Percentiles rank a stretch among this genome's conserved stretches.
Evolutionary conservation across 1,140 invertebrate genomes (phyloP).

Genomic region (Lucilia cuprina): DNA sequence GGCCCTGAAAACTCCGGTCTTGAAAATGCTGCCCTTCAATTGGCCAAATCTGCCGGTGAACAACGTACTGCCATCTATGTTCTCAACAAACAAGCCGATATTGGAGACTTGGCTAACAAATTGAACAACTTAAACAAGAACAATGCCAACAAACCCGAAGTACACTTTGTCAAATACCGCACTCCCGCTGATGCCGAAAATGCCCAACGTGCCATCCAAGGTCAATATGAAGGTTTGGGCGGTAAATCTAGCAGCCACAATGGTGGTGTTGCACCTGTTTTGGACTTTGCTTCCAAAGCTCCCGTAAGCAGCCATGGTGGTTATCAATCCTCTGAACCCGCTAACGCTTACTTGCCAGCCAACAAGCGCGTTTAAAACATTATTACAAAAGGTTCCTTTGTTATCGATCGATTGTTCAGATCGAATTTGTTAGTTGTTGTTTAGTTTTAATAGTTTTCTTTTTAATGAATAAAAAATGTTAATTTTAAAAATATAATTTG

Average conservation of each 20-base stretch:
- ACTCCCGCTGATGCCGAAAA: constrained; percentile 54
- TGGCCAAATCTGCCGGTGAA: constrained; percentile 52
- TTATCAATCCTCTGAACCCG: neutral
- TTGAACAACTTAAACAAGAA: constrained; percentile 47
- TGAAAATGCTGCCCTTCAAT: constrained; percentile 52
- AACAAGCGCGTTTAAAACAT: constrained; percentile 23
- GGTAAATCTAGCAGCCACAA: constrained; percentile 45
- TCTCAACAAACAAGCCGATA: constrained; percentile 54
- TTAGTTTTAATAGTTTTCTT: constrained; percentile 18
- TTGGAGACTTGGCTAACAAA: constrained; percentile 50
- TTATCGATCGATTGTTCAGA: constrained; percentile 7
- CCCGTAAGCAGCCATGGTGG: neutral
- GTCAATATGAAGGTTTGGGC: constrained; percentile 50
- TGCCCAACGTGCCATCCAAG: constrained; percentile 51
- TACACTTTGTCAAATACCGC: constrained; percentile 56
- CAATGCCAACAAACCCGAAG: constrained; percentile 51
- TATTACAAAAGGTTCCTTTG: neutral
- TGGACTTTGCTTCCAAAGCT: constrained; percentile 51
- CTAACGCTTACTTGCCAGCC: constrained; percentile 22
- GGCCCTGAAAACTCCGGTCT: constrained; percentile 53
- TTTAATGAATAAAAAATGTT: neutral
- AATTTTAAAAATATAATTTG: neutral
- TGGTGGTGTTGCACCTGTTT: constrained; percentile 51
- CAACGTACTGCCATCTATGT: constrained; percentile 56
- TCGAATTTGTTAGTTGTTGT: neutral